Evolutionary conservation across 2,888 invertebrate species (phyloP).

Genomic region (Diadegma fenestrale): DNA sequence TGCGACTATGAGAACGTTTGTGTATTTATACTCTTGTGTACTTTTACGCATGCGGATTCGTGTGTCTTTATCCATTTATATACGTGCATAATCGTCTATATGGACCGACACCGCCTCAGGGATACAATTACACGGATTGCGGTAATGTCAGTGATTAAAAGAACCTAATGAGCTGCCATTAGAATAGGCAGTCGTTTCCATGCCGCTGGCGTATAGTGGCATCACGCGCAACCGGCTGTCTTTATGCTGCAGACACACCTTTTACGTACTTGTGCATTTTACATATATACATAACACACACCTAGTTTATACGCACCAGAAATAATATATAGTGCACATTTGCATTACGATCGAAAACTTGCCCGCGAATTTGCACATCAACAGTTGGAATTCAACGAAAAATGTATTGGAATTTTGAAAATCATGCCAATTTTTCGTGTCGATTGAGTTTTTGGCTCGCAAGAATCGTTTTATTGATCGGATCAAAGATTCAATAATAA

Average conservation of each 20-base stretch:
- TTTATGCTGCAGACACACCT: slow-evolving; percentile 71
- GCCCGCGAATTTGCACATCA: not conserved
- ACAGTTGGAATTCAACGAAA: not conserved
- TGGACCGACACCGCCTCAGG: slow-evolving; percentile 66
- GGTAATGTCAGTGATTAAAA: slow-evolving; percentile 82
- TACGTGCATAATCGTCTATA: slow-evolving; percentile 12
- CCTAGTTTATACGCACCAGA: not conserved
- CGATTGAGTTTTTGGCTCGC: too few relatives aligned
- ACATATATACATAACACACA: not conserved
- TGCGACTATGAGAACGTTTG: not conserved
- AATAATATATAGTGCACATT: not conserved
- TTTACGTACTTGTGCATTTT: slow-evolving; percentile 26
- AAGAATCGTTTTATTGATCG: too few relatives aligned
- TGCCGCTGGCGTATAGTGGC: slow-evolving; percentile 44
- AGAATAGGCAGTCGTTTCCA: slow-evolving; percentile 77
- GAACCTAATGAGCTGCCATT: slow-evolving; percentile 82
- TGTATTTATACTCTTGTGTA: not conserved
- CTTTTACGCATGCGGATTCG: not conserved
- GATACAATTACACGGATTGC: slow-evolving; percentile 80
- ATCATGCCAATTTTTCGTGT: too few relatives aligned
- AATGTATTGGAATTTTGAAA: too few relatives aligned
- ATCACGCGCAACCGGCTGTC: slow-evolving; percentile 63
- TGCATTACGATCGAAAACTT: not conserved
- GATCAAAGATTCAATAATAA: too few relatives aligned
- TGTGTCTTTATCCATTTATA: not conserved